Percentiles rank a stretch among this genome's conserved stretches.
Evolutionary conservation across 2,797 vertebrate genomes (phyloP).

Genomic region (Psittacula echo): DNA sequence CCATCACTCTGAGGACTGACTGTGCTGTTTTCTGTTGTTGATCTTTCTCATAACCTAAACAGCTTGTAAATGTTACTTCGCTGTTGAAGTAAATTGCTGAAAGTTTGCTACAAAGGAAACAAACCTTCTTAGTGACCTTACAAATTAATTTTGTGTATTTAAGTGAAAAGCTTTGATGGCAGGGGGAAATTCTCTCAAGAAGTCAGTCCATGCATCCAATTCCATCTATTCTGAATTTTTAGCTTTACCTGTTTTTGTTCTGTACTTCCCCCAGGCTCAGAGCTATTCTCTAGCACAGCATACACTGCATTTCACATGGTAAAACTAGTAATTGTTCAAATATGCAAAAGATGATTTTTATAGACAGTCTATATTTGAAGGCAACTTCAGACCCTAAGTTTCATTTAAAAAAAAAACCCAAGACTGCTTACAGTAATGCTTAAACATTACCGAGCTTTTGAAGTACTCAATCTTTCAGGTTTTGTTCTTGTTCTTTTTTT

Average conservation of each 20-base stretch:
- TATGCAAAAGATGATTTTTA: background rate
- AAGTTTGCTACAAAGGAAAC: background rate
- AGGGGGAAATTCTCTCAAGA: background rate
- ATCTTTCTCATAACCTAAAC: background rate
- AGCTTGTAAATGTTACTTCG: background rate
- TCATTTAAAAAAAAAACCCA: background rate
- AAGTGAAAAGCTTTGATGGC: background rate
- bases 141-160: background rate
- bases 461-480: background rate
- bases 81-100: background rate
- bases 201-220: background rate
- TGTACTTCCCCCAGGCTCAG: background rate
- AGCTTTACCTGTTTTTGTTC: conserved; percentile 14
- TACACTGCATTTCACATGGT: background rate
- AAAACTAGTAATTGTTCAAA: background rate
- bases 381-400: background rate
- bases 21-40: background rate
- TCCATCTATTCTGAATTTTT: background rate
- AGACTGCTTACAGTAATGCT: background rate
- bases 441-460: background rate
- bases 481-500: background rate
- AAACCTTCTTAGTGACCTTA: background rate
- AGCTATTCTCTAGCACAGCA: background rate
- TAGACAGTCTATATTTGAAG: background rate
- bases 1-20: background rate